A percentile compares a stretch with the other conserved stretches of the same genome.
Conservation (phyloP, 2,113 vertebrate genomes). For the Pica pica region DNA sequence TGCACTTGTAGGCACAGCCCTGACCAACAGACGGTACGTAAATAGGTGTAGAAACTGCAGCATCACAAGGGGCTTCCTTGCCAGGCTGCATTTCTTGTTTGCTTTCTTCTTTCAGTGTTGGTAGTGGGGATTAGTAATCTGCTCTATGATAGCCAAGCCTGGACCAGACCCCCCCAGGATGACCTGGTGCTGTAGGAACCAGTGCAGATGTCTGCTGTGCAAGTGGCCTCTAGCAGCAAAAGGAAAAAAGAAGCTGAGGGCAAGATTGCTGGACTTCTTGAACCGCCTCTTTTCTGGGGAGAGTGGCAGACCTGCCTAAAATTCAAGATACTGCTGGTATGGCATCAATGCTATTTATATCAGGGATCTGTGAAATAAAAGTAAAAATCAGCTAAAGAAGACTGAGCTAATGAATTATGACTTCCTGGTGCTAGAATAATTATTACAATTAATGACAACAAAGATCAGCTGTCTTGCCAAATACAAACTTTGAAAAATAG, state of each 20-base stretch:
- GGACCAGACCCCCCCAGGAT: background rate
- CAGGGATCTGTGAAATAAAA: background rate
- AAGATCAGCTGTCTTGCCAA: background rate
- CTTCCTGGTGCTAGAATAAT: background rate
- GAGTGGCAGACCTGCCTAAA: background rate
- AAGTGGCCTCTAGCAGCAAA: background rate
- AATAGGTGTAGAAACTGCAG: background rate
- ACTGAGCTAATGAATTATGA: background rate
- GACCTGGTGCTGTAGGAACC: background rate
- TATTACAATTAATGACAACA: background rate
- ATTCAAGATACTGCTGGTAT: background rate
- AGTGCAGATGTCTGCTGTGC: background rate
- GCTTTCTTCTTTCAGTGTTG: background rate
- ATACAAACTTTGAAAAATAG: background rate
- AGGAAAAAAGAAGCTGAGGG: background rate
- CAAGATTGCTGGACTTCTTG: background rate
- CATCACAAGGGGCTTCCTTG: background rate
- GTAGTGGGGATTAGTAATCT: background rate
- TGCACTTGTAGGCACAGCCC: background rate
- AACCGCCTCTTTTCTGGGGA: background rate
- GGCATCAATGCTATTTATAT: background rate
- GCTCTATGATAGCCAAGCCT: rapidly evolving
- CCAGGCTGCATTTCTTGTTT: background rate
- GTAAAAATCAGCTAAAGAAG: background rate
- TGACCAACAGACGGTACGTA: background rate